A percentile compares a stretch with the other conserved stretches of the same genome.
Evolutionary conservation across 1,140 invertebrate genomes (phyloP).

Genomic region (Eumeta japonica): DNA sequence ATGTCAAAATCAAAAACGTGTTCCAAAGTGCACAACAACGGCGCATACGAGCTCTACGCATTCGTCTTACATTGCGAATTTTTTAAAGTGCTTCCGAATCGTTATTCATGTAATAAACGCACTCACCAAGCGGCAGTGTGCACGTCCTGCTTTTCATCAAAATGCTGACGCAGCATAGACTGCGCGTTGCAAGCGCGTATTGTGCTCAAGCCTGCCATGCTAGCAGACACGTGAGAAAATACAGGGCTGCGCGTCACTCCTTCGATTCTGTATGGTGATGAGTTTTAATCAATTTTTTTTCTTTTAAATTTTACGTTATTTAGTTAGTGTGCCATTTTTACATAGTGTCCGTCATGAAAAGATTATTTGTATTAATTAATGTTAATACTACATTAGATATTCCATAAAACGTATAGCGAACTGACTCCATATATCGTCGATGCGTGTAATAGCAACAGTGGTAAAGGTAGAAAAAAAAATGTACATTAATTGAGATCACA

Average conservation of each 20-base stretch:
- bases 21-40: too few species aligned
- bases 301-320: neutral
- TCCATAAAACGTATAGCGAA: too few species aligned
- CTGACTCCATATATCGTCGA: too few species aligned
- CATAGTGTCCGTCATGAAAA: too few species aligned
- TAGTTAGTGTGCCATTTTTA: too few species aligned
- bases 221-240: constrained; percentile 74
- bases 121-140: constrained; percentile 58
- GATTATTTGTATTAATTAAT: too few species aligned
- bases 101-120: neutral
- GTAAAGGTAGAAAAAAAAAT: neutral
- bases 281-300: constrained; percentile 5
- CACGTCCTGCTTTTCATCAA: constrained; percentile 68
- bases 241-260: constrained; percentile 67
- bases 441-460: too few species aligned
- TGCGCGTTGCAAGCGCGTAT: constrained; percentile 74
- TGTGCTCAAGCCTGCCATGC: constrained; percentile 76
- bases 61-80: too few species aligned
- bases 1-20: too few species aligned
- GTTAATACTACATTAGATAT: too few species aligned
- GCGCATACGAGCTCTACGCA: too few species aligned
- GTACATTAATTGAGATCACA: neutral
- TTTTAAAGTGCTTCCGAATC: too few species aligned
- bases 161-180: constrained; percentile 69
- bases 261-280: constrained; percentile 30